Evolutionary conservation across 2,113 vertebrate genomes (phyloP).

Genomic region (Telmatochromis sp.): DNA sequence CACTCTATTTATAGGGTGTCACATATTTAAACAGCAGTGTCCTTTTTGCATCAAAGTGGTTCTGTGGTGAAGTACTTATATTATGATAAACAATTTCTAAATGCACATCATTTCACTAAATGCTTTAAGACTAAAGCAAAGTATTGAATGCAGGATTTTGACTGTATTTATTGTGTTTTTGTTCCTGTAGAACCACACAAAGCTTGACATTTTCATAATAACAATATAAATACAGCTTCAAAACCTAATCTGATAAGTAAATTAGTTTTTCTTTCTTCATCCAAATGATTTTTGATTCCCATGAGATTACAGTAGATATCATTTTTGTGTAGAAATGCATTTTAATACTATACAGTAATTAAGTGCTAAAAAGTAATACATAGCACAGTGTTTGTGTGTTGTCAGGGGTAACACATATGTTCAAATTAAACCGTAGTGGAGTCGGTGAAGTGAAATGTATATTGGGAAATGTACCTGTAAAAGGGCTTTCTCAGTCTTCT

Average conservation of each 20-base stretch:
- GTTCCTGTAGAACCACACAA: background rate
- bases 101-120: background rate
- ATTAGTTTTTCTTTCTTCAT: background rate
- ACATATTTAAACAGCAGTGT: background rate
- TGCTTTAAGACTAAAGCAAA: background rate
- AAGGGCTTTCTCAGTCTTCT: background rate
- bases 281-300: background rate
- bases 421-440: background rate
- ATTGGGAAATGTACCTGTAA: background rate
- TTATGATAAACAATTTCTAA: background rate
- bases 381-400: background rate
- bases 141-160: background rate
- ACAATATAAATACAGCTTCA: background rate
- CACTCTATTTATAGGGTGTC: background rate
- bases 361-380: background rate
- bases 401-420: background rate
- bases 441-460: background rate
- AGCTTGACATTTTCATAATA: background rate
- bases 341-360: background rate
- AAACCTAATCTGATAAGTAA: background rate
- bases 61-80: background rate
- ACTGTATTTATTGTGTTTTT: background rate
- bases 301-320: background rate
- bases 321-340: background rate
- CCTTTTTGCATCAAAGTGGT: background rate